Evolutionary conservation across 2,797 vertebrate species (phyloP).

Genomic region (Esox lucius): DNA sequence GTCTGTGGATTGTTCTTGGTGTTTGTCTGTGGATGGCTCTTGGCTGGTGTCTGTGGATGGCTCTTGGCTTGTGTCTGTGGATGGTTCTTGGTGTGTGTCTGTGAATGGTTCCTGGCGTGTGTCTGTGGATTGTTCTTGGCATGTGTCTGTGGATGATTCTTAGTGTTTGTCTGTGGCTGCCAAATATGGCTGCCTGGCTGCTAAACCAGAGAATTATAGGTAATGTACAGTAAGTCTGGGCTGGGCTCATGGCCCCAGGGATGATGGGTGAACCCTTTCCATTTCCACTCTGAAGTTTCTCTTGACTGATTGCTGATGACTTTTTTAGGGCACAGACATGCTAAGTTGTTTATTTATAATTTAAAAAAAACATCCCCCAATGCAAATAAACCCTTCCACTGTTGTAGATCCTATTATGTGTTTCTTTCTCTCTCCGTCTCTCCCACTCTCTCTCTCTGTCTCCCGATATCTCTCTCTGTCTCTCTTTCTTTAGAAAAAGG

Average conservation of each 20-base stretch:
- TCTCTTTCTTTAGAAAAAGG: slow-evolving; percentile 32
- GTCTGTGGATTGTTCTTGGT: no score
- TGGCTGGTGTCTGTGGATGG: no score
- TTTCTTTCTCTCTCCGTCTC: slow-evolving; percentile 43
- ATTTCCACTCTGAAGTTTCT: slow-evolving; percentile 79
- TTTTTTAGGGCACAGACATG: slow-evolving; percentile 90
- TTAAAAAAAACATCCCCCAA: slow-evolving; percentile 41
- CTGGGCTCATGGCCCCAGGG: slow-evolving; percentile 73
- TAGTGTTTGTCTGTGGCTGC: background rate
- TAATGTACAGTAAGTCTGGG: slow-evolving; percentile 61
- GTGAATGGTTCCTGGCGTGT: no score
- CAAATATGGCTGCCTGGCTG: background rate
- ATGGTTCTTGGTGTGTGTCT: no score
- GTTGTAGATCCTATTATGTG: slow-evolving; percentile 5
- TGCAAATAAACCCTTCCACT: slow-evolving; percentile 48
- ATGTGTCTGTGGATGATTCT: background rate
- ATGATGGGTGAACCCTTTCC: slow-evolving; percentile 81
- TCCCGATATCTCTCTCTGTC: slow-evolving; percentile 36
- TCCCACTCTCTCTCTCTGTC: slow-evolving; percentile 27
- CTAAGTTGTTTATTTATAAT: slow-evolving; percentile 74
- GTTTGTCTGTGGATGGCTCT: no score
- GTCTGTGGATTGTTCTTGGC: background rate
- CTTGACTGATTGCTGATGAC: slow-evolving; percentile 91
- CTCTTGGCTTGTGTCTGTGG: no score
- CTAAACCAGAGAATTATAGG: slow-evolving; percentile 22